Evolutionary conservation across 2,113 vertebrate genomes (phyloP).

Genomic region (Circaetus cinerascens): DNA sequence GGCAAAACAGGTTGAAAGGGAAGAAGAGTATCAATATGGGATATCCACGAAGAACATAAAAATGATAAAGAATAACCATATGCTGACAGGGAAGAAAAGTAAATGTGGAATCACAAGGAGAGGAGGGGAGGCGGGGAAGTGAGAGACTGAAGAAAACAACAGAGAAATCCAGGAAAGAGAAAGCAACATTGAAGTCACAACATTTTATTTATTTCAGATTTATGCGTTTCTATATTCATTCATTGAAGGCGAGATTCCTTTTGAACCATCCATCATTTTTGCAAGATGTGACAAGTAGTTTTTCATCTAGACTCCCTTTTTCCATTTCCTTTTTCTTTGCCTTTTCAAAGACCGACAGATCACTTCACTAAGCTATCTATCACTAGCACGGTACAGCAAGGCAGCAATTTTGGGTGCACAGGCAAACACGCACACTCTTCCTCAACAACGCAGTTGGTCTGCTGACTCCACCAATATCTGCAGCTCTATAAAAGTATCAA

Average conservation of each 20-base stretch:
- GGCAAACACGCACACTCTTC: neutral
- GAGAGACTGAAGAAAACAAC: neutral
- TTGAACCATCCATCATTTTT: conserved; percentile 36
- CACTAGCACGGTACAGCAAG: neutral
- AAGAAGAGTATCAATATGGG: neutral
- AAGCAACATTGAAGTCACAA: neutral
- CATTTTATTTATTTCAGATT: conserved; percentile 36
- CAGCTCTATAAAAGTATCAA: neutral
- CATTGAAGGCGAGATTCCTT: neutral
- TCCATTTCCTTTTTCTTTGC: neutral
- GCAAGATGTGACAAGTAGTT: neutral
- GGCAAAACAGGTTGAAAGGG: neutral
- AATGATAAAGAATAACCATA: neutral
- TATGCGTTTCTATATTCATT: neutral
- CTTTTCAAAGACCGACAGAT: neutral
- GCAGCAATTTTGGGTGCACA: neutral
- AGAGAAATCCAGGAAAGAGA: neutral
- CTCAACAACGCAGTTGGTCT: neutral
- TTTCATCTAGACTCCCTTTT: neutral
- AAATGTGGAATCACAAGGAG: neutral
- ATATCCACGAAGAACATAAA: neutral
- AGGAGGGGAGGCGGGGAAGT: neutral
- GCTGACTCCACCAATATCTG: neutral
- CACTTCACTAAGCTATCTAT: neutral
- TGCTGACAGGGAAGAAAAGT: neutral